phyloP scores from a whole-genome alignment of 2,888 invertebrate genomes.

The Agriopis aurantiaria region DNA sequence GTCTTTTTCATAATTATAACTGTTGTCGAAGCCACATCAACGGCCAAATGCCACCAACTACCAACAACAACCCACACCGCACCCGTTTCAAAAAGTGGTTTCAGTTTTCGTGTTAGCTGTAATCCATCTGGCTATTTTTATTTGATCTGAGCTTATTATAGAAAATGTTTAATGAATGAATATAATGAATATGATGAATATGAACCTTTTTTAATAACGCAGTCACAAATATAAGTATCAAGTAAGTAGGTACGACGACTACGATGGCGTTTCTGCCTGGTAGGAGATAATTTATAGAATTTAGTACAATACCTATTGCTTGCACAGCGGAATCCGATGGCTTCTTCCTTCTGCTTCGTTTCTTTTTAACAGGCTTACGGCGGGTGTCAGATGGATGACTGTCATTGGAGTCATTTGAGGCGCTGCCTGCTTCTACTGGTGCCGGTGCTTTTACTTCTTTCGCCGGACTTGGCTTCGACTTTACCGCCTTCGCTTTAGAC shows the following conservation, averaged over 20 bases:
- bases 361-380: conserved; percentile 53
- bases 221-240: too few species aligned
- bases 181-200: too few species aligned
- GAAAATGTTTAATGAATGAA: too few species aligned
- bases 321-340: conserved; percentile 31
- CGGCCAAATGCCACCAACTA: neutral
- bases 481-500: conserved; percentile 28
- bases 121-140: too few species aligned
- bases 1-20: neutral
- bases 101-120: too few species aligned
- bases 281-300: too few species aligned
- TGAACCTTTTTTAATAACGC: too few species aligned
- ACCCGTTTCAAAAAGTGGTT: too few species aligned
- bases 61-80: too few species aligned
- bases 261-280: too few species aligned
- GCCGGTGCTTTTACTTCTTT: neutral
- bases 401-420: conserved; percentile 10
- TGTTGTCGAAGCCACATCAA: neutral
- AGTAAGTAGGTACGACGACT: too few species aligned
- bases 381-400: conserved; percentile 11
- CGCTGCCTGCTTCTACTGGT: neutral
- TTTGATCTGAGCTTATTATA: too few species aligned
- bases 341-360: conserved; percentile 51
- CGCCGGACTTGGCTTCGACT: conserved; percentile 31
- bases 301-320: conserved; percentile 24